Evolutionary conservation across 2,888 invertebrate species (phyloP).

Genomic region (Lamproptera curius): DNA sequence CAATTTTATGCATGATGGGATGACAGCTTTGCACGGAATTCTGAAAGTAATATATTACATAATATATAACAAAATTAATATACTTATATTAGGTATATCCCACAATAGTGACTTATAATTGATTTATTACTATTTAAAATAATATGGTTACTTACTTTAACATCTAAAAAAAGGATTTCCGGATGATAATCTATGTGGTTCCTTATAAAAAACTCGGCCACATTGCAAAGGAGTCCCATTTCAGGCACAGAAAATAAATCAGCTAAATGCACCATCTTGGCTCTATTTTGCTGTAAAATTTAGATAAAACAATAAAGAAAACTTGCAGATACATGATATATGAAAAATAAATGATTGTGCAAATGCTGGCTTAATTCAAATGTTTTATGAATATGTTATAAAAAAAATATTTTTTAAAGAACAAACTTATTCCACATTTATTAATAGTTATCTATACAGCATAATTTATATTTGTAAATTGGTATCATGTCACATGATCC

Average conservation of each 20-base stretch:
- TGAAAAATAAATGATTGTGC: too few species aligned
- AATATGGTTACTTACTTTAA: slow-evolving; percentile 86
- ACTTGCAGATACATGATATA: too few species aligned
- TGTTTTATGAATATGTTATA: slow-evolving; percentile 19
- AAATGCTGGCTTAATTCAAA: too few species aligned
- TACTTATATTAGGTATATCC: too few species aligned
- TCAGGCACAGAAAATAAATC: slow-evolving; percentile 98
- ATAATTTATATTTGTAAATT: slow-evolving; percentile 28
- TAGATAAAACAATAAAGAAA: too few species aligned
- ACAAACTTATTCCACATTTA: too few species aligned
- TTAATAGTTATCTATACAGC: too few species aligned
- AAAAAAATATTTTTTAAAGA: too few species aligned
- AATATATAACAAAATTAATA: slow-evolving; percentile 14
- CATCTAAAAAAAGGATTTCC: slow-evolving; percentile 96
- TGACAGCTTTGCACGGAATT: slow-evolving; percentile 92
- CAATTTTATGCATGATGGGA: slow-evolving; percentile 92
- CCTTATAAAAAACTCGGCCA: slow-evolving; percentile 93
- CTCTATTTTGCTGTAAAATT: slow-evolving; percentile 70
- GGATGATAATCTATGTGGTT: slow-evolving; percentile 96
- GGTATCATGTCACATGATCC: slow-evolving; percentile 32
- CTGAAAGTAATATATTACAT: slow-evolving; percentile 64
- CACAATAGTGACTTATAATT: too few species aligned
- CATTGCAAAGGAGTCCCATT: slow-evolving; percentile 95
- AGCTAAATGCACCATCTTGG: slow-evolving; percentile 95
- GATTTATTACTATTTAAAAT: too few species aligned